phyloP scores from a whole-genome alignment of 2,113 vertebrate species.

The Danionella cerebrum region DNA sequence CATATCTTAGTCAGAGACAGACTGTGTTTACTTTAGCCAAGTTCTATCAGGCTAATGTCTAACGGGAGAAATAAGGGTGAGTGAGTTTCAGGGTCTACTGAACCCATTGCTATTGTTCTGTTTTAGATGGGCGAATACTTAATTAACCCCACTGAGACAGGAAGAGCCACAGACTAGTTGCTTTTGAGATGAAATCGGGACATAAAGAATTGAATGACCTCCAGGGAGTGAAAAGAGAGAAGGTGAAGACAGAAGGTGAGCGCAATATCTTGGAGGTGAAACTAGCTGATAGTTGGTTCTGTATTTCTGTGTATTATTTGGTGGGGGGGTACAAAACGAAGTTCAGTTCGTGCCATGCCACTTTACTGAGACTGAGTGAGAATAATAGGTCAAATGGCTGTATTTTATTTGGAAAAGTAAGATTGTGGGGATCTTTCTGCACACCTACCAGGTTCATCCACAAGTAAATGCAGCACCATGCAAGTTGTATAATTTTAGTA shows the following conservation, averaged over 20 bases:
- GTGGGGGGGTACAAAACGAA: too few relatives aligned
- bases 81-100: slow-evolving; percentile 15
- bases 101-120: background rate
- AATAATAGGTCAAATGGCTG: too few relatives aligned
- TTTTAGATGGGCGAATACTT: slow-evolving; percentile 22
- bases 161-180: slow-evolving; percentile 19
- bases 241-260: slow-evolving; percentile 17
- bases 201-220: background rate
- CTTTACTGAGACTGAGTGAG: too few relatives aligned
- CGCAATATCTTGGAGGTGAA: slow-evolving; percentile 16
- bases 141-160: slow-evolving; percentile 24
- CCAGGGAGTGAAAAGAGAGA: background rate
- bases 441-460: too few relatives aligned
- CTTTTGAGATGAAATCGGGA: slow-evolving; percentile 8
- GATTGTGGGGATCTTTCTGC: too few relatives aligned
- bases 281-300: slow-evolving; percentile 28
- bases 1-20: slow-evolving; percentile 9
- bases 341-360: too few relatives aligned
- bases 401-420: too few relatives aligned
- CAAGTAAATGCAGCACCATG: too few relatives aligned
- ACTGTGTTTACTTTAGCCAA: slow-evolving; percentile 9
- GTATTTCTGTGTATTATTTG: too few relatives aligned
- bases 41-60: slow-evolving; percentile 22
- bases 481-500: too few relatives aligned
- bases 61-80: slow-evolving; percentile 20